Evolutionary conservation across 1,140 invertebrate genomes (phyloP), one percentile per base, ranked within the genome.

Genomic region (Forficula auricularia): DNA sequence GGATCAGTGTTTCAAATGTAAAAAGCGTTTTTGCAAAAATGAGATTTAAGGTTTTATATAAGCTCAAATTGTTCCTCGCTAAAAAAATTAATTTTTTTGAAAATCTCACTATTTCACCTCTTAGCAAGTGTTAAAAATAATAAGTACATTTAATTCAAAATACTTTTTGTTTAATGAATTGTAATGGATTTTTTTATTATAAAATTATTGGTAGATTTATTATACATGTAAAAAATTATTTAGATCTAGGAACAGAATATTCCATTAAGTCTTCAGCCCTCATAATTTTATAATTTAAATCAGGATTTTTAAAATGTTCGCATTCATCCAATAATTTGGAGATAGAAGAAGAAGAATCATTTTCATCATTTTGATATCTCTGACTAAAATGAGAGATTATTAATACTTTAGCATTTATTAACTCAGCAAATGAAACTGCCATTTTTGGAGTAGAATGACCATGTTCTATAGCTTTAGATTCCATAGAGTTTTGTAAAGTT

Each of bases 381-480:
- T 66, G 63, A 49, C 64, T 66, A 47, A 63, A 64, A 49, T 67
- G 65, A 19, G 57, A 63, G 13, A 67, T 41, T 33, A 66, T 50
- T 1, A 67, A 49, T 8, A 51, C 48, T 50, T 53, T 54, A 3
- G 57, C 62, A 39, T 50, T 42, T 14, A 62, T 51, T 6, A 41
- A 19, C 19, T 54, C 46, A 15, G 61, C 62, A 51, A 66, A 57
- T 20, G 45, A 37, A 14, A 54, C 61, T 33, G 62, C 63, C 61
- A 63, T 63, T 35, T 40, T 48, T 39, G 65, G 63, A 14, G 65
- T 67, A 13, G 65, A 67, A 48, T 67, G 65, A 9, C 64, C 65
- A 52, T 57, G 57, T 37, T 60, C 52, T 16, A 59, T 31, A 30
- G 62, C 62, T 43, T 57, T 58, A 34, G 61, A 57, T 37, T 49